Percentiles rank a stretch among this genome's conserved stretches.
Evolutionary conservation across 2,113 vertebrate species (phyloP).

Genomic region (Smithornis capensis): DNA sequence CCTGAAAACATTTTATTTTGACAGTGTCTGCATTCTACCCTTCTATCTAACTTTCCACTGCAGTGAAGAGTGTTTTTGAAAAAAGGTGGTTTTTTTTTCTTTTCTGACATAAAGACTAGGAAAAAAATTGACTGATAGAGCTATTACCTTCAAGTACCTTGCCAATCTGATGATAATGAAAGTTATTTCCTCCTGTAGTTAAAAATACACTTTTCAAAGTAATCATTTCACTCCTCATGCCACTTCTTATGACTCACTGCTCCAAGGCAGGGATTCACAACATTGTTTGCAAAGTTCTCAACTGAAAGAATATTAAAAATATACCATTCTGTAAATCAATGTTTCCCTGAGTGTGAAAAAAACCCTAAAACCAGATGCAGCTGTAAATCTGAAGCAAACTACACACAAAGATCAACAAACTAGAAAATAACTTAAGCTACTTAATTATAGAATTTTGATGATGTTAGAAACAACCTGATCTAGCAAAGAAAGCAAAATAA

Average conservation of each 20-base stretch:
- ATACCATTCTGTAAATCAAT: not conserved
- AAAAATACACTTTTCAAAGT: constrained; percentile 62
- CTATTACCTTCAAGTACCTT: constrained; percentile 56
- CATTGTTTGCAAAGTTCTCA: constrained; percentile 13
- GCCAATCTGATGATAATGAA: constrained; percentile 66
- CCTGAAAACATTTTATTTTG: constrained; percentile 19
- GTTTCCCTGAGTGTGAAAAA: not conserved
- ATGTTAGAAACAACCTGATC: not conserved
- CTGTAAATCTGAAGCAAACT: not conserved
- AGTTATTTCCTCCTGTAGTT: constrained; percentile 62
- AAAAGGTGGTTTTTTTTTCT: not conserved
- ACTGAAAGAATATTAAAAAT: constrained; percentile 12
- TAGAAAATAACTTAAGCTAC: not conserved
- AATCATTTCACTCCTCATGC: constrained; percentile 45
- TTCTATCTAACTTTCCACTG: not conserved
- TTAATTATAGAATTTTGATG: not conserved
- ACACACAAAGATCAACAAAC: not conserved
- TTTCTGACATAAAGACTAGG: constrained; percentile 11
- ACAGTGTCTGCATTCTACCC: not conserved
- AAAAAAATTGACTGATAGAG: constrained; percentile 43
- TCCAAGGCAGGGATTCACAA: not conserved
- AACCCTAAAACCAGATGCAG: not conserved
- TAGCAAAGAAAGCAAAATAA: not conserved
- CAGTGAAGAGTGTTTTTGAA: constrained; percentile 26
- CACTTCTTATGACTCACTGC: constrained; percentile 53